Base-by-base conservation (phyloP, 2,797 vertebrate genomes). In the Alfaro cultratus region DNA sequence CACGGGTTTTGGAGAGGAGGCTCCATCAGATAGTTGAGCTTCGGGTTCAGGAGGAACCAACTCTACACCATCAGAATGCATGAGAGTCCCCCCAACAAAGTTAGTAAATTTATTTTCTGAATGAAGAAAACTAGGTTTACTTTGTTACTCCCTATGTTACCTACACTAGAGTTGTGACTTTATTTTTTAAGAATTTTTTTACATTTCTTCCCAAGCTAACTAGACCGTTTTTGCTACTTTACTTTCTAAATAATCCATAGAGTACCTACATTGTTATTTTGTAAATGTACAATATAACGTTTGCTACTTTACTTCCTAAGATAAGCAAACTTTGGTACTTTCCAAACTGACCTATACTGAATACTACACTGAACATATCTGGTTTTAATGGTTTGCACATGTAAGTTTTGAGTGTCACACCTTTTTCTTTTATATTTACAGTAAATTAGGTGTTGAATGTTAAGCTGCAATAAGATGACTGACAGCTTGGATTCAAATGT, bases 401-500 rank as follows among this genome's bases (percentile, higher is more conserved):
- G 29, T 15, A 31, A 15, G 29, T 60, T 60, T 15, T 13, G n/a
- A 60, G 29, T 6, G 34, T 62, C 60, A 9, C 15, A 62, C 15
- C 1, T 7, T 16, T 34, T n/a, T 34, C 26, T 34, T 8, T 62
- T 62, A 34, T 34, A 34, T 81, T 51, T 78, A 75, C 64, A 47
- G 16, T 31, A 47, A 45, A 53, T 74, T 51, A 72, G 46, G 80
- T 26, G 21, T 73, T 34, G 73, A 71, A 89, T 85, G 53, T 70
- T 74, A 73, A 76, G 74, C 47, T 71, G 60, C 67, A 43, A 74
- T 73, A 34, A 77, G 76, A 60, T 62, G 76, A 83, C 76, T 76
- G 81, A 80, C 79, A 67, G 29, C 80, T 87, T 82, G 73, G 81
- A 86, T 90, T 80, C 31, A 34, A 72, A 87, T 75, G 9, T 78